These are phyloP conservation scores for Bufo gargarizans DNA, from an alignment of 2,113 vertebrate genomes.

Conservation along the genomic window DNA sequence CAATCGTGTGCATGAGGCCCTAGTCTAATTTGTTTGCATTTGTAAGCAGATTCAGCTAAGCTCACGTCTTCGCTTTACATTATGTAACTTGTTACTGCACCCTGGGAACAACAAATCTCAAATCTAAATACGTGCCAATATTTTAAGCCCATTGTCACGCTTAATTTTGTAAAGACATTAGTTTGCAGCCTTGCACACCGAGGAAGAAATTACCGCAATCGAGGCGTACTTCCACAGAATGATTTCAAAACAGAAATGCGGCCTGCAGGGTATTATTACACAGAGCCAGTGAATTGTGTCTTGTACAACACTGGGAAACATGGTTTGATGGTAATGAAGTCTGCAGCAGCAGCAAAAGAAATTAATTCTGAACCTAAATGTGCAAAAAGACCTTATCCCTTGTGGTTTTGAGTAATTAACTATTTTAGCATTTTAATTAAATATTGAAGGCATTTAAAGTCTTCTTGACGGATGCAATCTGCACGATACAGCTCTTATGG, in stretches of 20 bases:
- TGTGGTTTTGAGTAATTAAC: slow-evolving; percentile 72
- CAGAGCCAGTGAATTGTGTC: slow-evolving; percentile 64
- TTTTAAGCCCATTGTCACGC: background rate
- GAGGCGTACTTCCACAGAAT: slow-evolving; percentile 7
- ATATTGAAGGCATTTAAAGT: slow-evolving; percentile 56
- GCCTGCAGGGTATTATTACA: slow-evolving; percentile 39
- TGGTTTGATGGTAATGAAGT: slow-evolving; percentile 63
- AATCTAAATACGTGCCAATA: background rate
- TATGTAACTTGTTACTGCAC: background rate
- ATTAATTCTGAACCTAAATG: slow-evolving; percentile 70
- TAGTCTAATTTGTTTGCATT: background rate
- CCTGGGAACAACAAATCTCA: background rate
- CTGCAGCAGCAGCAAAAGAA: slow-evolving; percentile 68
- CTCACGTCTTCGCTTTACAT: background rate
- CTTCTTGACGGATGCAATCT: background rate
- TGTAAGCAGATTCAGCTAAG: background rate
- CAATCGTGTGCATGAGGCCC: no score
- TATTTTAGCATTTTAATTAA: slow-evolving; percentile 79
- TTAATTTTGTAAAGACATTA: background rate
- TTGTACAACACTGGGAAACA: slow-evolving; percentile 69
- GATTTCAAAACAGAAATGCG: slow-evolving; percentile 14
- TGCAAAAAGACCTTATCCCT: slow-evolving; percentile 68
- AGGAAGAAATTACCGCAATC: slow-evolving; percentile 21
- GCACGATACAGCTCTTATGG: background rate
- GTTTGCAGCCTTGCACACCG: background rate